Base-by-base conservation (phyloP, 2,888 invertebrate genomes). In the Lagria hirta region DNA sequence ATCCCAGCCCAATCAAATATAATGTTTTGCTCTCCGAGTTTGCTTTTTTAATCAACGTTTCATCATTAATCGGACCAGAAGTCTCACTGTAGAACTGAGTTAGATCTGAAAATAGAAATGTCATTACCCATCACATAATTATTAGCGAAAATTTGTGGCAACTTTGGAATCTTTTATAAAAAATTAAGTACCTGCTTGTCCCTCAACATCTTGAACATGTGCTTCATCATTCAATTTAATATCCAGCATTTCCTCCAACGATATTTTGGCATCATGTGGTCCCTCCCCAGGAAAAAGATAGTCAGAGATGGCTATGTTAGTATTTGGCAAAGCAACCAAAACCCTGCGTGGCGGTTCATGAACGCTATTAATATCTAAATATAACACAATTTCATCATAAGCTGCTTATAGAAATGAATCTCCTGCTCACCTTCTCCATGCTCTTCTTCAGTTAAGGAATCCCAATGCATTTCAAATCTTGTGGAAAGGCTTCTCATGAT, bases 201-300 rank as follows among this genome's bases (percentile, higher is more conserved):
- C 81, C 71, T 93, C 93, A 14, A 86, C 74, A 56, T 88, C 84
- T 49, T 83, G 79, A 28, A 86, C 54, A 27, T 57, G 49, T 30
- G 51, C 42, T 4, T 79, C 78, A 57, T 84, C 84, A 7, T 80
- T 77, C 34, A 91, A 79, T 54, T 83, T 76, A 26, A 93, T 71
- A 66, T 89, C 91, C 7, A 94, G 74, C 36, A 94, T 75, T 66
- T 94, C 93, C 57, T 86, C 78, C 3, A 91, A 81, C 1, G 92
- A 86, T 21, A 85, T 78, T 23, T 88, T 75, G 0, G 88, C 88
- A 60, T 94, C 92, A 5, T 84, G 82, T 0, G 86, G 81, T 0
- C 87, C 86, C 73, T 95, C 94, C 0, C 93, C 94, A 13, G 92
- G 91, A 66, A 94, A 95, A 36, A 94, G 73, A 68, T 95, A 95